Evolutionary conservation across 2,113 vertebrate species (phyloP).

Genomic region (Mionectes macconnelli): DNA sequence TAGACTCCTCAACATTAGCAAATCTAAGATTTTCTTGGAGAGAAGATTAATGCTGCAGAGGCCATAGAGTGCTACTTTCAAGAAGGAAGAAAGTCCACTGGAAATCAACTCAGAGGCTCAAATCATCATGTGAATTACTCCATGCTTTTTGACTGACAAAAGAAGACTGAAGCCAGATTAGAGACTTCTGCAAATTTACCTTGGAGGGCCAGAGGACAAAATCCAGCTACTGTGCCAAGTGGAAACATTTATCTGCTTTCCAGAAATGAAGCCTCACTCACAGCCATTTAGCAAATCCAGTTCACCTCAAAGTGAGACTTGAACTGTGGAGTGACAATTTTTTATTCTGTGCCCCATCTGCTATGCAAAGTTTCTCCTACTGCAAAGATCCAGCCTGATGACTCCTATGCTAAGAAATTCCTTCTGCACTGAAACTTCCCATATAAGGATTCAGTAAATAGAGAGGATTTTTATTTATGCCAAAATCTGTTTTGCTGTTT

Average conservation of each 20-base stretch:
- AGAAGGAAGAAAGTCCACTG: fast-evolving
- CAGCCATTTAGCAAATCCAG: neutral
- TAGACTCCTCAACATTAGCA: neutral
- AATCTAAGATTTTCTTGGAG: neutral
- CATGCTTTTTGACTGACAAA: neutral
- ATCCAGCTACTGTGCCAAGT: neutral
- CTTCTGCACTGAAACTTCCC: neutral
- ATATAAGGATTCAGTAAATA: conserved; percentile 14
- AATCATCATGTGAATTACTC: neutral
- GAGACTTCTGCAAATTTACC: neutral
- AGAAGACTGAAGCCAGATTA: neutral
- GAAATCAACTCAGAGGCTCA: neutral
- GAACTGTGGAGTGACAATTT: neutral
- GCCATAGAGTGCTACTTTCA: neutral
- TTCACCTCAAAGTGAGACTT: neutral
- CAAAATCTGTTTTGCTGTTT: conserved; percentile 39
- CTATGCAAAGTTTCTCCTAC: neutral
- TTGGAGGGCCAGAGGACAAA: neutral
- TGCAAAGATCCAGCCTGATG: neutral
- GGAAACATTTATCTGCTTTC: neutral
- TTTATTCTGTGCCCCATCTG: neutral
- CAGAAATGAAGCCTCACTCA: neutral
- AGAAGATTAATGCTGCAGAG: neutral
- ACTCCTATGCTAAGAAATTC: neutral
- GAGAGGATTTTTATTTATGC: neutral